phyloP scores from a whole-genome alignment of 2,113 vertebrate genomes.

The Mobula hypostoma region DNA sequence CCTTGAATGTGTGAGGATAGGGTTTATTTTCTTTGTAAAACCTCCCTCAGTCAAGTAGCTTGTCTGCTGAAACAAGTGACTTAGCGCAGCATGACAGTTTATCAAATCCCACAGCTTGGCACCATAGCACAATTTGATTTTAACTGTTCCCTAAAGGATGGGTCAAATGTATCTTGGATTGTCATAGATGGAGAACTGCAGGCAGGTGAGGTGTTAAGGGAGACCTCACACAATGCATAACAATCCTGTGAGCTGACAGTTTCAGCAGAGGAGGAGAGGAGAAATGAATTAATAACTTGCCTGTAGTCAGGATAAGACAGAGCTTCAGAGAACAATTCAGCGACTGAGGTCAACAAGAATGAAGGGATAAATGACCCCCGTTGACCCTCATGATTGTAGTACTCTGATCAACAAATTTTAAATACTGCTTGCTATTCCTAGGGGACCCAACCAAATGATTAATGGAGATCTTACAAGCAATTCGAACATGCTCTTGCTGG shows the following conservation, averaged over 20 bases:
- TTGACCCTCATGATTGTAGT: no score
- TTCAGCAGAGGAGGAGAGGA: not conserved
- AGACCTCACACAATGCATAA: no score
- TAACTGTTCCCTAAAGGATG: not conserved
- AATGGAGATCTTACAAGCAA: not conserved
- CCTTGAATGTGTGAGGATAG: not conserved
- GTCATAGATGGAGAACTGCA: not conserved
- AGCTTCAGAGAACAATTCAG: not conserved
- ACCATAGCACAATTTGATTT: not conserved
- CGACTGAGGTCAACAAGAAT: not conserved
- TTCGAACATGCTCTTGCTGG: not conserved
- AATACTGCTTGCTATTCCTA: not conserved
- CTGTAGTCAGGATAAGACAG: not conserved
- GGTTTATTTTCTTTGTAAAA: not conserved
- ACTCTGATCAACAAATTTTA: no score
- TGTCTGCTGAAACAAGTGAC: no score
- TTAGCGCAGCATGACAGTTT: not conserved
- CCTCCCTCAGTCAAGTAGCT: not conserved
- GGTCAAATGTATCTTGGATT: not conserved
- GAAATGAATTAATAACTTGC: not conserved
- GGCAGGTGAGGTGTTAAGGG: not conserved
- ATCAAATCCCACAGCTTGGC: not conserved
- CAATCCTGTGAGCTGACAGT: not conserved
- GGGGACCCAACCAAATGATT: not conserved
- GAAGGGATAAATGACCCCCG: not conserved